These are phyloP conservation scores for Brachionus rubens DNA, from an alignment of 1,140 invertebrate genomes.

Conservation along the genomic window DNA sequence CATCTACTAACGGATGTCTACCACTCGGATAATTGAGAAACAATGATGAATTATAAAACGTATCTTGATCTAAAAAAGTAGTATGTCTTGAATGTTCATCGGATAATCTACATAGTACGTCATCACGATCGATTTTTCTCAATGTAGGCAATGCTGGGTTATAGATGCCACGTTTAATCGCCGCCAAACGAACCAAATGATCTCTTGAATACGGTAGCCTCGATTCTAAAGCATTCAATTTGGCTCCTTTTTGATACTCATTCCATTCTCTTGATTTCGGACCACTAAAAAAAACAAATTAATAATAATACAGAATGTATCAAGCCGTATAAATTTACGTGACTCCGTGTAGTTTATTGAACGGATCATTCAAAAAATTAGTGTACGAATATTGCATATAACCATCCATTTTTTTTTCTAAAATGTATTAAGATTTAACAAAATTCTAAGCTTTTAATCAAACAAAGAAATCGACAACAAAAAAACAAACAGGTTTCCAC, in stretches of 20 bases:
- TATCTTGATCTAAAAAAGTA: slow-evolving; percentile 47
- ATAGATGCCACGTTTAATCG: slow-evolving; percentile 56
- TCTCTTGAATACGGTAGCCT: slow-evolving; percentile 48
- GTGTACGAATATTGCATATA: slow-evolving; percentile 15
- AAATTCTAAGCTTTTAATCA: neutral
- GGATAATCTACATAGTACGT: slow-evolving; percentile 54
- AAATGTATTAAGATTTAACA: neutral
- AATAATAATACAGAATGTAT: neutral
- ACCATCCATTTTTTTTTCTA: neutral
- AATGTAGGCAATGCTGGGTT: slow-evolving; percentile 56
- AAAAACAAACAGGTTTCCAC: neutral
- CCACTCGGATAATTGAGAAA: neutral
- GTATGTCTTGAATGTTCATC: slow-evolving; percentile 57
- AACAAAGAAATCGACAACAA: too few species aligned
- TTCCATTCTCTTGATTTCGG: slow-evolving; percentile 48
- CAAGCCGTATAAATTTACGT: neutral
- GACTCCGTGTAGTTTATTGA: slow-evolving; percentile 10
- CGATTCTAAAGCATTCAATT: slow-evolving; percentile 56
- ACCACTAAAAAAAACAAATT: slow-evolving; percentile 46
- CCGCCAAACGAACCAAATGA: slow-evolving; percentile 52
- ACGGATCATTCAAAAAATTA: slow-evolving; percentile 21
- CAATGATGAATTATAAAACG: neutral
- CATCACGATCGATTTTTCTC: slow-evolving; percentile 59
- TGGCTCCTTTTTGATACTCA: slow-evolving; percentile 53
- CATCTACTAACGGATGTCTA: neutral